phyloP scores from a whole-genome alignment of 2,797 vertebrate genomes.

The Neosilurus hyrtlii region DNA sequence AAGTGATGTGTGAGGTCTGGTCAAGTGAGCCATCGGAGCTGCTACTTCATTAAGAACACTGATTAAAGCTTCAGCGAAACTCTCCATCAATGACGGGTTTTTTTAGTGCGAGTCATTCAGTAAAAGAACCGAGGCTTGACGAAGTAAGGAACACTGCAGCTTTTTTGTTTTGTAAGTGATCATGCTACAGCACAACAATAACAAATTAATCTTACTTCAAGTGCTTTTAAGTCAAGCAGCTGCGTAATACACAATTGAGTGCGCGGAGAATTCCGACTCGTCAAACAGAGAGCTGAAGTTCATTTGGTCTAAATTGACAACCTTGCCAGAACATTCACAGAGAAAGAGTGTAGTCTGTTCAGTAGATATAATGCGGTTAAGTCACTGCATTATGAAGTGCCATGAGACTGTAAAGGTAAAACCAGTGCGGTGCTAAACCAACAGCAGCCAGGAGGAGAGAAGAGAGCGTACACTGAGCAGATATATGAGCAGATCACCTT shows the following conservation, averaged over 20 bases:
- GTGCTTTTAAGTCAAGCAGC: conserved; percentile 13
- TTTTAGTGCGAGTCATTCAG: not conserved
- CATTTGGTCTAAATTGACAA: conserved; percentile 22
- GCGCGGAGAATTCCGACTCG: not conserved
- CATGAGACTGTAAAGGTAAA: conserved; percentile 33
- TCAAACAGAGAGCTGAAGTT: conserved; percentile 8
- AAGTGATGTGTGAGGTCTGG: conserved; percentile 44
- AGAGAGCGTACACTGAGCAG: conserved; percentile 65
- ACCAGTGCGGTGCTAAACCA: conserved; percentile 63
- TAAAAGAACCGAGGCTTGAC: not conserved
- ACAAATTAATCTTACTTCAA: conserved; percentile 25
- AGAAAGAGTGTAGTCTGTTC: conserved; percentile 27
- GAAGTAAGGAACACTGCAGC: not conserved
- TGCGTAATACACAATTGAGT: conserved; percentile 17
- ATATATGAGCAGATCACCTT: conserved; percentile 64
- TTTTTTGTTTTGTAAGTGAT: not conserved
- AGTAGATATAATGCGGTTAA: not conserved
- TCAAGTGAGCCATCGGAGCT: conserved; percentile 14
- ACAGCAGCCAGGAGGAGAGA: conserved; percentile 60
- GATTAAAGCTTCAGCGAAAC: not conserved
- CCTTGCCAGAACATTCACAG: conserved; percentile 36
- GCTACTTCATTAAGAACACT: conserved; percentile 26
- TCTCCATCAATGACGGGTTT: conserved; percentile 10
- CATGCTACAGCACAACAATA: conserved; percentile 36
- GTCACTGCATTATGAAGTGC: conserved; percentile 20